Percentiles rank a stretch among this genome's conserved stretches.
phyloP scores from a whole-genome alignment of 2,888 invertebrate genomes.

The Iselma pallidipennis region DNA sequence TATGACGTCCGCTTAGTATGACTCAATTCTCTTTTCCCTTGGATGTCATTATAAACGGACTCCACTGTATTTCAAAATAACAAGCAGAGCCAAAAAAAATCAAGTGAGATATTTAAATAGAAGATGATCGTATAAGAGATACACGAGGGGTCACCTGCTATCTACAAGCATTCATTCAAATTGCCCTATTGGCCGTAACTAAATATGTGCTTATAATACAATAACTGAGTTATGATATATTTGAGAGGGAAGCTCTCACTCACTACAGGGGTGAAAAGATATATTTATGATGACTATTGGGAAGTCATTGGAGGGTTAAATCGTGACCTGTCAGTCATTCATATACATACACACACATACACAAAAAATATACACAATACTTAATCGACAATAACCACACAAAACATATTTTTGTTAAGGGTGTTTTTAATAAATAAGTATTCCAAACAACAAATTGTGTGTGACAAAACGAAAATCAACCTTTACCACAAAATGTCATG shows the following conservation, averaged over 20 bases:
- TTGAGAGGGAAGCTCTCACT: constrained; percentile 28
- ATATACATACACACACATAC: constrained; percentile 7
- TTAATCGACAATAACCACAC: background rate
- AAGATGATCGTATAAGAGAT: constrained; percentile 5
- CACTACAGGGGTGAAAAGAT: constrained; percentile 30
- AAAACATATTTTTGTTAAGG: constrained; percentile 4
- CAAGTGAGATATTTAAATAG: background rate
- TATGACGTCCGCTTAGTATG: no score
- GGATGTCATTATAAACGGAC: no score
- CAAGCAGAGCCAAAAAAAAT: no score
- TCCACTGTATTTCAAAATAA: no score
- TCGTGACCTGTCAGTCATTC: constrained; percentile 28
- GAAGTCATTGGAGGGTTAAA: constrained; percentile 33
- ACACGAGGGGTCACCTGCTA: constrained; percentile 13
- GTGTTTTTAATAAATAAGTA: constrained; percentile 12
- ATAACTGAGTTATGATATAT: constrained; percentile 33
- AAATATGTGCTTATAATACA: constrained; percentile 30
- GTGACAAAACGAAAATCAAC: constrained; percentile 1
- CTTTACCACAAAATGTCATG: background rate
- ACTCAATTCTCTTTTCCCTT: no score
- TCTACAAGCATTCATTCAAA: constrained; percentile 16
- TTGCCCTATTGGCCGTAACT: constrained; percentile 31
- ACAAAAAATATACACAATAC: background rate
- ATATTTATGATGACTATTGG: constrained; percentile 30
- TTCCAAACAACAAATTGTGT: constrained; percentile 18